These are phyloP conservation scores for Panorpa germanica DNA, from an alignment of 2,888 invertebrate species.

Conservation along the genomic window DNA sequence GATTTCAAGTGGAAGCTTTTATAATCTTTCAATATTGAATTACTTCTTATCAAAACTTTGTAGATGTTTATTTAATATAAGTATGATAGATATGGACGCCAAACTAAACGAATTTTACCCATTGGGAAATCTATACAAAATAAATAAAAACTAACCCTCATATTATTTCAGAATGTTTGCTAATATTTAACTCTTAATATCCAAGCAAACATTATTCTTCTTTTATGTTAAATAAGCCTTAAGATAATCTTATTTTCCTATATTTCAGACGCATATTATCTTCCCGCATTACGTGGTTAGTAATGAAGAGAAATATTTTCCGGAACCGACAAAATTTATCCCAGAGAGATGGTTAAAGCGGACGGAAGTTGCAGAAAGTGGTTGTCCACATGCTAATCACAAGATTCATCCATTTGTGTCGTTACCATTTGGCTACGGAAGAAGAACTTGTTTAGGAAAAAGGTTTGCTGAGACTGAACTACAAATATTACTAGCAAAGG, in stretches of 20 bases:
- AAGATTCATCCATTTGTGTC: slow-evolving; percentile 57
- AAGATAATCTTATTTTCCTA: slow-evolving; percentile 5
- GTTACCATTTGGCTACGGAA: slow-evolving; percentile 57
- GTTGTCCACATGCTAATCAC: slow-evolving; percentile 24
- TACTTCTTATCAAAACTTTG: slow-evolving; percentile 4
- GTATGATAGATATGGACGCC: no score
- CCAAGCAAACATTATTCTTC: no score
- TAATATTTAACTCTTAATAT: no score
- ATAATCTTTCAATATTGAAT: no score
- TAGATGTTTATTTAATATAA: neutral
- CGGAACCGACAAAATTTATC: slow-evolving; percentile 44
- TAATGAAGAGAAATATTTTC: slow-evolving; percentile 50
- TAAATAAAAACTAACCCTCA: neutral
- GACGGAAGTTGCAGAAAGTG: slow-evolving; percentile 14
- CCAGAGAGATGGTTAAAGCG: slow-evolving; percentile 65
- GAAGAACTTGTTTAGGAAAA: slow-evolving; percentile 59
- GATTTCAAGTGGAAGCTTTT: no score
- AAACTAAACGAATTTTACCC: no score
- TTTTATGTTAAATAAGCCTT: neutral
- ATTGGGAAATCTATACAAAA: no score
- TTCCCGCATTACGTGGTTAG: slow-evolving; percentile 63
- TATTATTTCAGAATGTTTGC: neutral
- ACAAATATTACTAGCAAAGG: slow-evolving; percentile 54
- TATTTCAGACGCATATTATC: slow-evolving; percentile 53
- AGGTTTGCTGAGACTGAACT: slow-evolving; percentile 68